phyloP scores from a whole-genome alignment of 2,113 vertebrate genomes.

The Synodontis membranacea region DNA sequence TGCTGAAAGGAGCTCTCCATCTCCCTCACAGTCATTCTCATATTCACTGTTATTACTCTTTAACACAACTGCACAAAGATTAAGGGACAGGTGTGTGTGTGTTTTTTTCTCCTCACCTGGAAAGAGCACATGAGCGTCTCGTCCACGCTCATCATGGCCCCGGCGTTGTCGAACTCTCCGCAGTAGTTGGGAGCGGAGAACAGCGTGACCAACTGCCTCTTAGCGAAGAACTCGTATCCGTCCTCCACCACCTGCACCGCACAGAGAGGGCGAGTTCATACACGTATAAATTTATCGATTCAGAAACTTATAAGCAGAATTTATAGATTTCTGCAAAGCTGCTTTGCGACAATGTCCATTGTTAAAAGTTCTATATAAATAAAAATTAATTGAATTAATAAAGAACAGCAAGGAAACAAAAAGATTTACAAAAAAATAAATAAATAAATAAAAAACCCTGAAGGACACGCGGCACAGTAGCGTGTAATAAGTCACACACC shows the following conservation, averaged over 20 bases:
- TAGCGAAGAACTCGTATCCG: slow-evolving; percentile 79
- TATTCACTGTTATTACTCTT: background rate
- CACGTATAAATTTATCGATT: no score
- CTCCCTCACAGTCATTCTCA: no score
- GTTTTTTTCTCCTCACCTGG: slow-evolving; percentile 64
- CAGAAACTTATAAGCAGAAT: no score
- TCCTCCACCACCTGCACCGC: slow-evolving; percentile 75
- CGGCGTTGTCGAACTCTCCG: slow-evolving; percentile 80
- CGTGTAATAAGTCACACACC: slow-evolving; percentile 43
- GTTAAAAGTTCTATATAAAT: no score
- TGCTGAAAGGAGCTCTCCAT: no score
- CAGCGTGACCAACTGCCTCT: slow-evolving; percentile 77
- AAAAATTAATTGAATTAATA: no score
- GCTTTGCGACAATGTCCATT: no score
- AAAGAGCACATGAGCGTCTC: slow-evolving; percentile 82
- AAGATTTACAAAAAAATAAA: no score
- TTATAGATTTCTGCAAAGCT: no score
- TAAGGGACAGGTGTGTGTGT: background rate
- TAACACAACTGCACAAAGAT: background rate
- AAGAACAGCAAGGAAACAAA: no score
- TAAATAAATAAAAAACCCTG: background rate
- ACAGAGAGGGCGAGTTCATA: background rate
- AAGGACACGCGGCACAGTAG: background rate
- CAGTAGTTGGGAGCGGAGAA: slow-evolving; percentile 81
- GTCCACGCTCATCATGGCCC: slow-evolving; percentile 81